Conservation (phyloP, 2,797 vertebrate species). For the Philypnodon macrostomus region DNA sequence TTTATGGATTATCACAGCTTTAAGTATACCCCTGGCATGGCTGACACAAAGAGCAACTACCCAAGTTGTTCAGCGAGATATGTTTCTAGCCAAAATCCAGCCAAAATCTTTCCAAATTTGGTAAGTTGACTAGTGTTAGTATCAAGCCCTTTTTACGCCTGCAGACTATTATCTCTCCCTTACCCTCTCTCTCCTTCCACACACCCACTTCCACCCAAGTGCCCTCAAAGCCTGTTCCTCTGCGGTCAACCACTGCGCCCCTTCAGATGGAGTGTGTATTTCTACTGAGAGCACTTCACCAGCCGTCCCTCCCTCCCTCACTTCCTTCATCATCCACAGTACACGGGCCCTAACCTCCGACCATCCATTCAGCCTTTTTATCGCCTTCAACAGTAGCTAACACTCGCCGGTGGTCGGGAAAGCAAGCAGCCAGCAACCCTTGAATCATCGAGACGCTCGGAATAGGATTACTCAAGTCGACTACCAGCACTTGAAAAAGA, state of each 20-base stretch:
- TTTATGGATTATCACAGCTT: too few species aligned
- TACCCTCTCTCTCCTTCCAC: conserved; percentile 7
- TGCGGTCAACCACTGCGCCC: conserved; percentile 50
- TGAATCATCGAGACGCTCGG: conserved; percentile 2
- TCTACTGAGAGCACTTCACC: conserved; percentile 17
- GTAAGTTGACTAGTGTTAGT: too few species aligned
- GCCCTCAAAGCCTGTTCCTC: conserved; percentile 43
- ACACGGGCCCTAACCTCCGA: conserved; percentile 26
- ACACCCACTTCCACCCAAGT: conserved; percentile 34
- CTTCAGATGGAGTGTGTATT: conserved; percentile 37
- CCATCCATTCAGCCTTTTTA: conserved; percentile 39
- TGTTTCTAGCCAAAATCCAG: too few species aligned
- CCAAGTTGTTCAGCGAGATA: too few species aligned
- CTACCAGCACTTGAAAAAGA: conserved; percentile 1
- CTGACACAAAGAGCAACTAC: too few species aligned
- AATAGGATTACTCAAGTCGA: background rate
- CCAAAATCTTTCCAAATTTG: too few species aligned
- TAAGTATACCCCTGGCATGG: too few species aligned
- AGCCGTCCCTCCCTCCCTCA: conserved; percentile 9
- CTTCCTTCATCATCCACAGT: conserved; percentile 35
- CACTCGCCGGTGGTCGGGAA: background rate
- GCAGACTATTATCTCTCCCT: background rate
- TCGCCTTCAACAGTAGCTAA: conserved; percentile 18
- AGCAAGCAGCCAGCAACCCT: background rate
- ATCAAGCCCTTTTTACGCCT: too few species aligned